Conservation (phyloP, 1,140 invertebrate genomes). For the Chironomus tepperi region DNA sequence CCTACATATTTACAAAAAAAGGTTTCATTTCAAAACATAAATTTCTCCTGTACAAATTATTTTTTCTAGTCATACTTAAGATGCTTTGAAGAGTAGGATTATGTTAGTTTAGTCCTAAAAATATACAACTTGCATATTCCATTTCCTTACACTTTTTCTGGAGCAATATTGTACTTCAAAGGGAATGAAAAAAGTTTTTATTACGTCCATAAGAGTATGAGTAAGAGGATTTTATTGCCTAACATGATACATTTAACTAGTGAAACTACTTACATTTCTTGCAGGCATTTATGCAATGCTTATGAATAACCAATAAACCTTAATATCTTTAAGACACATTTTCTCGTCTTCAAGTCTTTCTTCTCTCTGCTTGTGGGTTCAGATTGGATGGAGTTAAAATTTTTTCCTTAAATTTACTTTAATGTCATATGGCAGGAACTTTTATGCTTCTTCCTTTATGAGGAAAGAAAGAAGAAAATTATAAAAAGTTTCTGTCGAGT, state of each 20-base stretch:
- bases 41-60: neutral
- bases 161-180: no score
- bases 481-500: no score
- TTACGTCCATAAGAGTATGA: neutral
- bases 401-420: no score
- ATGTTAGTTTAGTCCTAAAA: neutral
- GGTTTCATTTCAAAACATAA: neutral
- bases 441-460: no score
- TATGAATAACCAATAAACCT: conserved; percentile 13
- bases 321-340: neutral
- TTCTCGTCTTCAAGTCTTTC: no score
- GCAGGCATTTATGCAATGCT: neutral
- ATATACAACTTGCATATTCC: neutral
- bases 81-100: conserved; percentile 10
- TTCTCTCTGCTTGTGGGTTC: no score
- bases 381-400: no score
- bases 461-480: neutral
- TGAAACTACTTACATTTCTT: neutral
- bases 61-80: neutral
- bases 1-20: neutral
- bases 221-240: conserved; percentile 6
- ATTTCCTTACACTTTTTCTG: no score
- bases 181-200: no score
- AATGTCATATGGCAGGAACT: no score
- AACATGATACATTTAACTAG: neutral